These are phyloP conservation scores for Eclectus roratus DNA, from an alignment of 2,113 vertebrate species.

Conservation along the genomic window DNA sequence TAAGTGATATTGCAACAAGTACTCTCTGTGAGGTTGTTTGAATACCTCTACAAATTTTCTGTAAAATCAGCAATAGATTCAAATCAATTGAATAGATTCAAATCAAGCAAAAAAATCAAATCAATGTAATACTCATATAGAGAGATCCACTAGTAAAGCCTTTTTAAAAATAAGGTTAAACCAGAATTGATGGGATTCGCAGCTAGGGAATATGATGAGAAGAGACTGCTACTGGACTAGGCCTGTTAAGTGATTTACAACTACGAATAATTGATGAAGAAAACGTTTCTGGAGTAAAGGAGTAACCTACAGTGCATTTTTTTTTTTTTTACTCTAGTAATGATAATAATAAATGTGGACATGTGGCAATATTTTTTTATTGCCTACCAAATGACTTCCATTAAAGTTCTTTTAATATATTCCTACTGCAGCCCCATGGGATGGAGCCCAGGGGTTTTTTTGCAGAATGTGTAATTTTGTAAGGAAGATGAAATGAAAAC, in stretches of 20 bases:
- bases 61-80: not conserved
- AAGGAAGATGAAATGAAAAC: not conserved
- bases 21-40: not conserved
- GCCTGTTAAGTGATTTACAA: not conserved
- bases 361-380: not conserved
- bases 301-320: not conserved
- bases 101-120: not conserved
- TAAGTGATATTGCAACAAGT: not conserved
- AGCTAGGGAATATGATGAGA: not conserved
- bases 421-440: not conserved
- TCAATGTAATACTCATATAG: not conserved
- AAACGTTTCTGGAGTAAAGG: not conserved
- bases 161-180: not conserved
- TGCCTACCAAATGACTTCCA: not conserved
- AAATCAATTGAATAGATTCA: not conserved
- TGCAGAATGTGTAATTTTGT: not conserved
- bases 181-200: not conserved
- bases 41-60: not conserved
- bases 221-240: not conserved
- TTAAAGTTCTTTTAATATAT: not conserved
- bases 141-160: not conserved
- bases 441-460: not conserved
- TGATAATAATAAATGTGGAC: not conserved
- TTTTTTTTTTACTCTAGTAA: not conserved
- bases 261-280: not conserved